Conservation (phyloP, 1,140 invertebrate species). For the Reticulitermes speratus region DNA sequence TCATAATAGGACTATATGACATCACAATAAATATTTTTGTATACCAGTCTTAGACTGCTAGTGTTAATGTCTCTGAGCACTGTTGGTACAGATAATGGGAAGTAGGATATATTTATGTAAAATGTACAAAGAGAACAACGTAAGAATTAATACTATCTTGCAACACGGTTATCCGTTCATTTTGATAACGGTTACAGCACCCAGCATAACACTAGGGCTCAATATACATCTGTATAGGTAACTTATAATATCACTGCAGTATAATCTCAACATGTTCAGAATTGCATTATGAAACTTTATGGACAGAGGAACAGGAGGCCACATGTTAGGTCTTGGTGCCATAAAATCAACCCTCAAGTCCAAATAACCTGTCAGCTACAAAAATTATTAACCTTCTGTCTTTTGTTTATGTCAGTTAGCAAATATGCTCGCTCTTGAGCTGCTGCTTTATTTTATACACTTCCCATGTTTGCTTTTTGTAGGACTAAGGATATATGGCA, state of each 20-base stretch:
- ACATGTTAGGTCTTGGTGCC: no score
- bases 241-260: not conserved
- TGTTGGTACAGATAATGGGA: not conserved
- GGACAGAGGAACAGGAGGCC: no score
- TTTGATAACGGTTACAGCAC: not conserved
- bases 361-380: no score
- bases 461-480: no score
- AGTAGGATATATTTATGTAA: not conserved
- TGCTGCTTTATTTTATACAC: no score
- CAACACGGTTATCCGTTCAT: not conserved
- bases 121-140: not conserved
- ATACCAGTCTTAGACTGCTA: not conserved
- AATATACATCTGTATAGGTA: not conserved
- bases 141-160: not conserved
- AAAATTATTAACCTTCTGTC: no score
- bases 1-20: not conserved
- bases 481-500: no score
- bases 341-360: no score
- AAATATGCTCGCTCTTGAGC: no score
- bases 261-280: not conserved
- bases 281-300: no score
- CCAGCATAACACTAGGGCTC: not conserved
- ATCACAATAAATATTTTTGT: not conserved
- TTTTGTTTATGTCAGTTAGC: no score
- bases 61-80: not conserved